Evolutionary conservation across 2,888 invertebrate species (phyloP), one percentile per base, ranked within the genome.

Genomic region (Coelopa pilipes): DNA sequence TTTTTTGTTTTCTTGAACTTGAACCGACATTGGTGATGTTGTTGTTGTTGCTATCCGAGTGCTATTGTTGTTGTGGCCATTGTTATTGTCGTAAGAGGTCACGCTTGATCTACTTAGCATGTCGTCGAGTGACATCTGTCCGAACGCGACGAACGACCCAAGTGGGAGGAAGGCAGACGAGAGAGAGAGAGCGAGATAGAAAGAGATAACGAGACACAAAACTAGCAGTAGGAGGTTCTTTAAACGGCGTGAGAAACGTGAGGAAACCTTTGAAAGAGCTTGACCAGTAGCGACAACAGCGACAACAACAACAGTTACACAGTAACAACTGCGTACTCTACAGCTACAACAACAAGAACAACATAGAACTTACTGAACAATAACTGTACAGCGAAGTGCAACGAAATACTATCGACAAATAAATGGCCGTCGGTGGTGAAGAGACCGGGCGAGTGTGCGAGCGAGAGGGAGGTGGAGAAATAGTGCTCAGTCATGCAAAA

Each of bases 401-500:
- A 11, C 17, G 57, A 57, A 57, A 57, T 57, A 57, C 15, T 57
- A 57, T 57, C 57, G 10, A 53, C 2, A n/a, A 34, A 4, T 34
- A 7, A 34, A 34, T 34, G 34, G 34, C 2, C 3, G 66, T 5
- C 7, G 17, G 17, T 47, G 17, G 49, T 50, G 45, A 70, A 62
- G n/a, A 53, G 53, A 15, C 3, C 2, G 53, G 10, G 53, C 10
- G 53, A 15, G 4, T 13, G 15, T 53, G 2, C 15, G 53, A 13
- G n/a, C 10, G 53, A 53, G 53, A 53, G n/a, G 13, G 13, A 9
- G 13, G 13, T 53, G n/a, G n/a, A 53, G n/a, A n/a, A 53, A 53
- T 53, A 69, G 55, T 73, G 69, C 62, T 24, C 60, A 49, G 57
- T 73, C 69, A 73, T 73, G 73, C 68, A 46, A 60, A 62, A 60